Base-by-base conservation (phyloP, 2,113 vertebrate species). In the Pseudorhombus dupliciocellatus region DNA sequence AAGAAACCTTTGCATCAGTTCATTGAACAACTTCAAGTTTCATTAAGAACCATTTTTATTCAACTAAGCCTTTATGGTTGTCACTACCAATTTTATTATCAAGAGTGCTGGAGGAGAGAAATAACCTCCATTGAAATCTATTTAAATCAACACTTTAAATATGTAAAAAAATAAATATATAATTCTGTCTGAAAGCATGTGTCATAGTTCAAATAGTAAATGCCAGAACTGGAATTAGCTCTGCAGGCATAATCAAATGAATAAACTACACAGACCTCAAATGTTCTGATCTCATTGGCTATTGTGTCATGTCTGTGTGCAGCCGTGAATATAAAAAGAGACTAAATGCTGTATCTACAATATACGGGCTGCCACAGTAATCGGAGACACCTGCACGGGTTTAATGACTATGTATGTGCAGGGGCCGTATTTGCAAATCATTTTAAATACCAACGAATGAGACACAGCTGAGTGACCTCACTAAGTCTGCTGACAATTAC, bases 401-500 rank as follows among this genome's bases (percentile, higher is more conserved):
- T 91, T 85, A 88, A 91, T 90, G 82, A 89, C 88, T 88, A 86
- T 90, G 87, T 80, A 90, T 87, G 83, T 31, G 48, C 76, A 42
- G 67, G 77, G 67, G 77, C 68, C 62, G 70, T 75, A 91, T 91
- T 91, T 90, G 88, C 91, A 91, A 91, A 91, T 92, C 90, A 91
- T 87, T 88, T 91, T 88, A 91, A 91, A 91, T 86, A 88, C 90
- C 83, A 77, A 85, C 87, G 81, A 88, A 84, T 80, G 87, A 75
- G 88, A 85, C 81, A 60, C 76, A 83, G 81, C 60, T 74, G 76
- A 79, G 57, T 84, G 88, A 88, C 90, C 88, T 40, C 14, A 30
- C 57, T 50, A 72, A 81, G 87, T 77, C 77, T 75, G 77, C 52
- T 46, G 70, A 77, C 74, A 79, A 46, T 79, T 70, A 77, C 79